A percentile compares a stretch with the other conserved stretches of the same genome.
phyloP scores from a whole-genome alignment of 2,113 vertebrate genomes.

The Tragelaphus buxtoni region DNA sequence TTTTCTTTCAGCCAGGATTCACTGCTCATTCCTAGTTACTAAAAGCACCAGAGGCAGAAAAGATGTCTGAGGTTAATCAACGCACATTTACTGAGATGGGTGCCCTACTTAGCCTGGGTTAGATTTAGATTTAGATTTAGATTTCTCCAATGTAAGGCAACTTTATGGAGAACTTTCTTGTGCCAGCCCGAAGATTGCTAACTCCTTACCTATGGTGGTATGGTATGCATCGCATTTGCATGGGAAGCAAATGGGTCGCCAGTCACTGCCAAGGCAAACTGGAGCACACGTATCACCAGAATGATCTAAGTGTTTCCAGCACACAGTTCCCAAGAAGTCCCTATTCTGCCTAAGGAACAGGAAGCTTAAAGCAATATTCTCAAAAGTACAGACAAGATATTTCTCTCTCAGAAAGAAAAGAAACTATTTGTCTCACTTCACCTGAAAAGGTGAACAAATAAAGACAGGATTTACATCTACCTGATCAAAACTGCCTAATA shows the following conservation, averaged over 20 bases:
- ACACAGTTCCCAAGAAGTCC: background rate
- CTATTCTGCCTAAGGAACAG: background rate
- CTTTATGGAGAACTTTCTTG: background rate
- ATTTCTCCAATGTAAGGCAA: background rate
- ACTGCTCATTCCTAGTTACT: background rate
- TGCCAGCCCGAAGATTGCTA: background rate
- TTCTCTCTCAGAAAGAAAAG: background rate
- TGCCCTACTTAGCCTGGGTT: background rate
- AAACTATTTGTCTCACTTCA: background rate
- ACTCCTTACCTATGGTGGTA: background rate
- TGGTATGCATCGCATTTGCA: background rate
- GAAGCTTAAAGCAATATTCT: background rate
- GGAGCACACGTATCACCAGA: fast-evolving
- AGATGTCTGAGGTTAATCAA: background rate
- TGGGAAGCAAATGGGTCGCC: background rate
- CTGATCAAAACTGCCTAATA: background rate
- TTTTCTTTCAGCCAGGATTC: background rate
- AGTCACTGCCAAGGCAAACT: background rate
- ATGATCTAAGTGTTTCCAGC: background rate
- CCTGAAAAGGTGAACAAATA: background rate
- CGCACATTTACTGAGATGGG: background rate
- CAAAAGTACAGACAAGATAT: background rate
- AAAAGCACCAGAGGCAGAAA: background rate
- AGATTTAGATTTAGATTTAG: background rate
- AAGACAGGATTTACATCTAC: background rate